Evolutionary conservation across 2,888 invertebrate genomes (phyloP).

Genomic region (Lasioglossum malachurum): DNA sequence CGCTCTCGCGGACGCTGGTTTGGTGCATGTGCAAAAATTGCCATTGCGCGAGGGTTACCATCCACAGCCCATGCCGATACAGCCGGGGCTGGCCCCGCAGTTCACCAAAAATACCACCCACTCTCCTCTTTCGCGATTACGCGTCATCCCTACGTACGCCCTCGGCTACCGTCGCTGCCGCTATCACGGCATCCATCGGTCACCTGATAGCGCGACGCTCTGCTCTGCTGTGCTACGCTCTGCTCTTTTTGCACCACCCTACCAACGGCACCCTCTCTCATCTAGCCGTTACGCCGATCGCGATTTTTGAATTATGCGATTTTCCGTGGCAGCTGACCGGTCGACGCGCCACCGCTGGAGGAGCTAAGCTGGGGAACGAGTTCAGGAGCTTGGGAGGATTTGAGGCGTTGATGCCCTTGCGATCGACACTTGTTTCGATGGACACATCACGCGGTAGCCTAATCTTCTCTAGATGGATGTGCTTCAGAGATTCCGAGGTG

Average conservation of each 20-base stretch:
- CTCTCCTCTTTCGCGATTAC: slow-evolving; percentile 50
- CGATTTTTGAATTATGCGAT: slow-evolving; percentile 20
- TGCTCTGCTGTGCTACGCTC: background rate
- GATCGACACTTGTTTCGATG: background rate
- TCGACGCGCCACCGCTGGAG: background rate
- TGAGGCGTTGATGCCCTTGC: background rate
- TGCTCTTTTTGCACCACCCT: background rate
- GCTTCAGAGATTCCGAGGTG: background rate
- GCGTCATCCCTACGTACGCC: slow-evolving; percentile 38
- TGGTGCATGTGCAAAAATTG: slow-evolving; percentile 74
- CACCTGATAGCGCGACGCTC: slow-evolving; percentile 44
- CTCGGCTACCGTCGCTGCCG: slow-evolving; percentile 25
- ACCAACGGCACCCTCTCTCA: background rate
- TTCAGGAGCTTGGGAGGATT: background rate
- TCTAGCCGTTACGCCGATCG: slow-evolving; percentile 30
- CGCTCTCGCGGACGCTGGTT: slow-evolving; percentile 31
- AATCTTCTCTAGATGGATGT: background rate
- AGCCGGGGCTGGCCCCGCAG: slow-evolving; percentile 53
- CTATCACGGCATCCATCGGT: slow-evolving; percentile 3
- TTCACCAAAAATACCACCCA: slow-evolving; percentile 71
- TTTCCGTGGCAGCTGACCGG: background rate
- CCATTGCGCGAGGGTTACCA: slow-evolving; percentile 73
- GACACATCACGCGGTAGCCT: background rate
- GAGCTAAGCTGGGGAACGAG: background rate
- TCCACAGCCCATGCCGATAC: slow-evolving; percentile 60